Percentiles rank a stretch among this genome's conserved stretches.
Evolutionary conservation across 2,797 vertebrate genomes (phyloP).

Genomic region (Cirrhinus molitorella): DNA sequence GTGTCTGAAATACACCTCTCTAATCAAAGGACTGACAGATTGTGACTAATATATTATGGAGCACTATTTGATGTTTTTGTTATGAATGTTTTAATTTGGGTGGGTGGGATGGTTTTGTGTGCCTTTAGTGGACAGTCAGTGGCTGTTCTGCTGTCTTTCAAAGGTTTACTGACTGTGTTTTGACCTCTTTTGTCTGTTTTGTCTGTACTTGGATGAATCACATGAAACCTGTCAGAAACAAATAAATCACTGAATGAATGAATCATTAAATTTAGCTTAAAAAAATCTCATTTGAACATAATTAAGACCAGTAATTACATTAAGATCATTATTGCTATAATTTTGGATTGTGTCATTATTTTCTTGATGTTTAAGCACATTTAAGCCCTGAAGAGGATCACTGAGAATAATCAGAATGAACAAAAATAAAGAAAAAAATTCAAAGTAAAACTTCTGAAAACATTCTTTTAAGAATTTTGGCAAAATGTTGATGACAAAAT

Average conservation of each 20-base stretch:
- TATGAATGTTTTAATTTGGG: slow-evolving; percentile 13
- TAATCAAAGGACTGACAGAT: slow-evolving; percentile 22
- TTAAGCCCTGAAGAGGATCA: not conserved
- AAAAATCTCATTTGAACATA: not conserved
- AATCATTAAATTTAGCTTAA: not conserved
- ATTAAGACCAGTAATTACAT: not conserved
- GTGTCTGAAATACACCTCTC: slow-evolving; percentile 24
- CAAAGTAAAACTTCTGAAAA: not conserved
- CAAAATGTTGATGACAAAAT: not conserved
- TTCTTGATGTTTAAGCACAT: not conserved
- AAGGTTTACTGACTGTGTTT: slow-evolving; percentile 16
- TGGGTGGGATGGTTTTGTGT: not conserved
- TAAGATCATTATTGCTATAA: not conserved
- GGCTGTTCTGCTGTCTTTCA: slow-evolving; percentile 40
- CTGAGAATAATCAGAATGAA: not conserved
- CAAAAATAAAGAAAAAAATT: not conserved
- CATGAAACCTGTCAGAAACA: not conserved
- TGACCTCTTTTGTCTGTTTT: slow-evolving; percentile 1
- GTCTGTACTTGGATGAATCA: slow-evolving; percentile 2
- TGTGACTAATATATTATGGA: slow-evolving; percentile 48
- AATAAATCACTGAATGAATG: not conserved
- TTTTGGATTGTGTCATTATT: not conserved
- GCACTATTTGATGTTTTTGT: slow-evolving; percentile 42
- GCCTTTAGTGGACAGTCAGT: slow-evolving; percentile 15
- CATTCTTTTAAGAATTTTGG: not conserved